phyloP scores from a whole-genome alignment of 2,797 vertebrate genomes.

The Cichlasoma orientale region DNA sequence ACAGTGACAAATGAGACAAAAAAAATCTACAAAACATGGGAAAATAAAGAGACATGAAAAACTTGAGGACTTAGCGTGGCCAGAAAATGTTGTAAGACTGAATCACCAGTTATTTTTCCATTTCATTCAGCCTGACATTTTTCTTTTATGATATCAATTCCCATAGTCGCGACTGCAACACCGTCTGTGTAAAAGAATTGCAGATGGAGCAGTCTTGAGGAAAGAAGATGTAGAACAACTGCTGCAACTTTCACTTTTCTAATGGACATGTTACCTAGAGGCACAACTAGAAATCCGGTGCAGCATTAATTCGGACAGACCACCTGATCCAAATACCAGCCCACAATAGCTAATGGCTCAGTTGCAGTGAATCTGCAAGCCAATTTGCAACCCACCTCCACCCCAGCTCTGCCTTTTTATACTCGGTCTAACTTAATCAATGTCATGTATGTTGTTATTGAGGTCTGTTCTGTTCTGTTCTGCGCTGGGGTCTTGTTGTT shows the following conservation, averaged over 20 bases:
- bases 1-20: neutral
- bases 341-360: neutral
- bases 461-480: neutral
- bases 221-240: constrained; percentile 47
- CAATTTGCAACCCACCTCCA: neutral
- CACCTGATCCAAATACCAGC: neutral
- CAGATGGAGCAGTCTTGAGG: constrained; percentile 38
- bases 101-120: neutral
- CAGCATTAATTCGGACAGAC: neutral
- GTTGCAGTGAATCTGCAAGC: neutral
- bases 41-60: neutral
- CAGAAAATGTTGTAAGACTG: neutral
- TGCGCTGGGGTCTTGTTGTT: neutral
- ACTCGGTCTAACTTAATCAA: neutral
- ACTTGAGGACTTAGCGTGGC: neutral
- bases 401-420: neutral
- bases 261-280: neutral
- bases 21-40: neutral
- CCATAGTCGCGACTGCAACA: constrained; percentile 7
- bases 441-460: neutral
- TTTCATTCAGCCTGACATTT: neutral
- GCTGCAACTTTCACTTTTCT: constrained; percentile 36
- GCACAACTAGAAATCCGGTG: neutral
- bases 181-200: neutral
- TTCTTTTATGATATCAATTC: constrained; percentile 12